Evolutionary conservation across 2,113 vertebrate species (phyloP).

Genomic region (Hassar affinis): DNA sequence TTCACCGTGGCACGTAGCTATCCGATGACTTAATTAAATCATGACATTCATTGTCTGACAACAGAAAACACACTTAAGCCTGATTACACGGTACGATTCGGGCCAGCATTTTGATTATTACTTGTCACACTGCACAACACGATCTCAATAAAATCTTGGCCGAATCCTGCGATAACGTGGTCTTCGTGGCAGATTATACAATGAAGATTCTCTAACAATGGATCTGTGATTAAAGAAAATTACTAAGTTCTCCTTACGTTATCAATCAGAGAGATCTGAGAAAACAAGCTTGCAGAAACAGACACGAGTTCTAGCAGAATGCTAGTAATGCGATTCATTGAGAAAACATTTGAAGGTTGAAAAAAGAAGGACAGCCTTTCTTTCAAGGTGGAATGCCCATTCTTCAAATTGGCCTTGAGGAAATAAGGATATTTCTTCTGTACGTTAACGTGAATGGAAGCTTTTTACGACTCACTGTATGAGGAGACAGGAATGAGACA

Average conservation of each 20-base stretch:
- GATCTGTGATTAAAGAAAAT: not conserved
- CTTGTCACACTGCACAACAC: not conserved
- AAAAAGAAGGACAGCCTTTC: not conserved
- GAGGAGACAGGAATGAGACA: not conserved
- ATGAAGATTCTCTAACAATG: not conserved
- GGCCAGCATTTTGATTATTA: not conserved
- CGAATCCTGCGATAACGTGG: not conserved
- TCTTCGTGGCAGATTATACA: not conserved
- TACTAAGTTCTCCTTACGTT: not conserved
- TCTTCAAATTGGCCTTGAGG: not conserved
- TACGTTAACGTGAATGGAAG: not conserved
- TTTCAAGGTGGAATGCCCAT: not conserved
- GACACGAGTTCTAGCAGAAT: not conserved
- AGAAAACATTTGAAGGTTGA: not conserved
- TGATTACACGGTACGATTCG: not conserved
- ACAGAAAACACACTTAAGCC: not conserved
- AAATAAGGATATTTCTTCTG: not conserved
- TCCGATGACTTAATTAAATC: slow-evolving; percentile 2
- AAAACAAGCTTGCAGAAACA: not conserved
- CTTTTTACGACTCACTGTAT: not conserved
- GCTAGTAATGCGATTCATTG: not conserved
- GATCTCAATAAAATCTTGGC: not conserved
- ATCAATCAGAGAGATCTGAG: not conserved
- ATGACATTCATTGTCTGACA: not conserved
- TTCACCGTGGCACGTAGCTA: not conserved